Base-by-base conservation (phyloP, 2,888 invertebrate genomes). In the Philopedon plagiatum region DNA sequence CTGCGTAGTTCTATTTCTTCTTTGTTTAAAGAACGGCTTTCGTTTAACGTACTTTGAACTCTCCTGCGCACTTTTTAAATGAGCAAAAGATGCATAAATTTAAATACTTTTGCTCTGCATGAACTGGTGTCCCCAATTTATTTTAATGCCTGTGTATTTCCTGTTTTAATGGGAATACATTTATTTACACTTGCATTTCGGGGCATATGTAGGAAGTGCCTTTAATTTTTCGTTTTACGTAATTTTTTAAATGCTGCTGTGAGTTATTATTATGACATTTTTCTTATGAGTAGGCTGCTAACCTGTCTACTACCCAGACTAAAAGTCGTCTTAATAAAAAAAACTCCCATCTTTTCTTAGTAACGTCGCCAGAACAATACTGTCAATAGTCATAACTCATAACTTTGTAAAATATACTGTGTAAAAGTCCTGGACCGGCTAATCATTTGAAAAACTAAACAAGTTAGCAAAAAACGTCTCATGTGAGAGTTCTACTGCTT, bases 41-140 rank as follows among this genome's bases (percentile, higher is more conserved):
- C 9, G 7, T 26, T 3, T 26, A 26, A 26, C 4, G 13, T 44
- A 26, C n/a, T 37, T 39, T 54, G 18, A 65, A 54, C 57, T 46
- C 66, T 58, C 66, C 41, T 39, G 15, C 58, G 58, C 46, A 49
- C 32, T 58, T 13, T 46, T 46, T 13, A 18, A 46, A 57, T 46
- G 7, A 58, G 32, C 29, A 19, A 66, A 57, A 57, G 66, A 46
- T 57, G 66, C 46, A 57, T 66, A 66, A 57, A 66, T 58, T 66
- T 66, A 32, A 65, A 65, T 54, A 34, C 1, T 39, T 39, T 23
- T 18, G 13, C 34, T 37, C 19, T 11, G 29, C 21, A 19, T 26
- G 32, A 5, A 8, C 32, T 11, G 32, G 9, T 39, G 51, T 18
- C 49, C 49, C 29, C 8, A 51, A 34, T 51, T 23, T 5, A 65